Conservation (phyloP, 2,888 invertebrate genomes). For the Philopedon plagiatum region DNA sequence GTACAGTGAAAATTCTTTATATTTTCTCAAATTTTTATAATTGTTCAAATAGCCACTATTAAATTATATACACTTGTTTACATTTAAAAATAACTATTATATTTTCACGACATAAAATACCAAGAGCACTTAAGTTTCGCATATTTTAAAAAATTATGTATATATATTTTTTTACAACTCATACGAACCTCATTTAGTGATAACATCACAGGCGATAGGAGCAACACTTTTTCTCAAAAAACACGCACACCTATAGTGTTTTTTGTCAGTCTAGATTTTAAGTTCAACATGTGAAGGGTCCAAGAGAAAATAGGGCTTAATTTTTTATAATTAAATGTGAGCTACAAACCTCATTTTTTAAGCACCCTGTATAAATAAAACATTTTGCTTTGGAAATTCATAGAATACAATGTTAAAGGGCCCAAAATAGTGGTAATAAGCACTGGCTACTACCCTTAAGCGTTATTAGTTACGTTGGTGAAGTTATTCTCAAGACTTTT, state of each 20-base stretch:
- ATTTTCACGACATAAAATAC: constrained; percentile 68
- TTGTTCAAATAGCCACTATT: constrained; percentile 61
- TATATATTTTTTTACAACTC: constrained; percentile 51
- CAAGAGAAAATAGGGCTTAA: neutral
- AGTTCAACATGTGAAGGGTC: constrained; percentile 2
- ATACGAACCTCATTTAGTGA: constrained; percentile 67
- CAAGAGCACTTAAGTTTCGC: constrained; percentile 69
- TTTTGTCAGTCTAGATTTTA: neutral
- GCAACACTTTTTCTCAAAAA: neutral
- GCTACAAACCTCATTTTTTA: neutral
- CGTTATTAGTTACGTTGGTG: too few relatives aligned
- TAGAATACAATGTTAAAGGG: too few relatives aligned
- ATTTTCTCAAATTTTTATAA: constrained; percentile 63
- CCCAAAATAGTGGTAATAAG: too few relatives aligned
- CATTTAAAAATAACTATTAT: constrained; percentile 68
- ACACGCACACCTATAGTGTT: neutral
- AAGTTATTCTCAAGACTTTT: too few relatives aligned
- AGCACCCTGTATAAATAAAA: too few relatives aligned
- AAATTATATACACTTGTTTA: constrained; percentile 68
- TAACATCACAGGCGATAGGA: constrained; percentile 43
- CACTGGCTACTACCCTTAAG: too few relatives aligned
- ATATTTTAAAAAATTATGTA: constrained; percentile 66
- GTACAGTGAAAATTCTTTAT: constrained; percentile 12
- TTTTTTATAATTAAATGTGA: neutral
- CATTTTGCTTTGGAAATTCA: too few relatives aligned